Conservation (phyloP, 1,140 invertebrate genomes). For the Daktulosphaira vitifoliae region DNA sequence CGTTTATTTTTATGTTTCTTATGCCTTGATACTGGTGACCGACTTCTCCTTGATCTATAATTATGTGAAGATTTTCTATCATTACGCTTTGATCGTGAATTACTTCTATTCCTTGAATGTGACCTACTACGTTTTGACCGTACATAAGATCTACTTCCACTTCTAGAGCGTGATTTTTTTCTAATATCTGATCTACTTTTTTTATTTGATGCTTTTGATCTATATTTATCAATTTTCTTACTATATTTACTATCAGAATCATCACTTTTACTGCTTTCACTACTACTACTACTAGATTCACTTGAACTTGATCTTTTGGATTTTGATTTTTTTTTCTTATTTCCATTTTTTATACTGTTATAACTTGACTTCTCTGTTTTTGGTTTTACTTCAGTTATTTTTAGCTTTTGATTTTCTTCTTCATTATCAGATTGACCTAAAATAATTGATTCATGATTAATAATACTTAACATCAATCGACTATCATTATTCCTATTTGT, state of each 20-base stretch:
- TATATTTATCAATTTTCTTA: neutral
- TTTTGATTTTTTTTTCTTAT: slow-evolving; percentile 6
- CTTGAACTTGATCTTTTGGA: slow-evolving; percentile 7
- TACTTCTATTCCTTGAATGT: neutral
- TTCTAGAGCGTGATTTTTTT: slow-evolving; percentile 2
- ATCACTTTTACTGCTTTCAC: neutral
- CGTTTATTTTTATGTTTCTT: slow-evolving; percentile 3
- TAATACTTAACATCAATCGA: too few relatives aligned
- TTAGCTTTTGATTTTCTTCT: neutral
- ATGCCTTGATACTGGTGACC: neutral
- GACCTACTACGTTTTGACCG: slow-evolving; percentile 10
- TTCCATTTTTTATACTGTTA: neutral
- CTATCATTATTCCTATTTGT: too few relatives aligned
- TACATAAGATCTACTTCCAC: neutral
- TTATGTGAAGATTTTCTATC: slow-evolving; percentile 4
- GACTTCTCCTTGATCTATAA: slow-evolving; percentile 13
- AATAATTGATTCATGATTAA: slow-evolving; percentile 8
- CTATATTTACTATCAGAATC: slow-evolving; percentile 2
- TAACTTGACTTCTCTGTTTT: neutral
- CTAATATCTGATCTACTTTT: neutral
- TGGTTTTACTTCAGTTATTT: neutral
- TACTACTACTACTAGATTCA: slow-evolving; percentile 5
- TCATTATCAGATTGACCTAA: neutral
- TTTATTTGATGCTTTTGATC: neutral
- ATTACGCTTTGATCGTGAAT: neutral